A percentile compares a stretch with the other conserved stretches of the same genome.
Conservation (phyloP, 2,797 vertebrate species). For the Australoheros facetus region DNA sequence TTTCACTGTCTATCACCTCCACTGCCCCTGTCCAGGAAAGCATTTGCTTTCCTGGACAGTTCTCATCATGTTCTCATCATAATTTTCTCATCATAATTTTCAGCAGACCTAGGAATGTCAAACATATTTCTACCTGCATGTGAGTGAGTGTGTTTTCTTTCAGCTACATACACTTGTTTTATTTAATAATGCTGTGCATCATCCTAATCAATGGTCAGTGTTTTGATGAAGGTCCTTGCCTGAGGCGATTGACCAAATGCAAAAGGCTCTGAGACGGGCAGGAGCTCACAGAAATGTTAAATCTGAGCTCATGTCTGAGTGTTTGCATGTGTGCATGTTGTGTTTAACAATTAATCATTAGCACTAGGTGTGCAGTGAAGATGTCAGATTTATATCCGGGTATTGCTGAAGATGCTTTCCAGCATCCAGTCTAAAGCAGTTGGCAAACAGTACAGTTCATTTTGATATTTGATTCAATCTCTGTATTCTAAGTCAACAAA, state of each 20-base stretch:
- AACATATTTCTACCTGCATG: conserved; percentile 36
- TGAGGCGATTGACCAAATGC: conserved; percentile 53
- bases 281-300: conserved; percentile 61
- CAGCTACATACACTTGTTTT: conserved; percentile 13
- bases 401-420: conserved; percentile 61
- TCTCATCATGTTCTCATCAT: conserved; percentile 29
- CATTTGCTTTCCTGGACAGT: not conserved
- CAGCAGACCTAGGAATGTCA: conserved; percentile 31
- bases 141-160: not conserved
- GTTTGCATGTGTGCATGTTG: conserved; percentile 24
- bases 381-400: conserved; percentile 53
- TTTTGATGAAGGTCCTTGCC: conserved; percentile 68
- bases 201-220: conserved; percentile 53
- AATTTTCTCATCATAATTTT: conserved; percentile 45
- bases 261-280: conserved; percentile 50
- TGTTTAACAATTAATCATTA: conserved; percentile 67
- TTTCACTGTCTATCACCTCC: conserved; percentile 69
- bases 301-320: conserved; percentile 31
- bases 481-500: not conserved
- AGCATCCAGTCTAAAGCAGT: not conserved
- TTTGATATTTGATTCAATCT: not conserved
- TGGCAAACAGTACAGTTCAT: not conserved
- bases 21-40: conserved; percentile 38
- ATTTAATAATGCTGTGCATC: conserved; percentile 66
- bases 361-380: conserved; percentile 46